phyloP scores from a whole-genome alignment of 2,888 invertebrate species.

The Philereme transversata region DNA sequence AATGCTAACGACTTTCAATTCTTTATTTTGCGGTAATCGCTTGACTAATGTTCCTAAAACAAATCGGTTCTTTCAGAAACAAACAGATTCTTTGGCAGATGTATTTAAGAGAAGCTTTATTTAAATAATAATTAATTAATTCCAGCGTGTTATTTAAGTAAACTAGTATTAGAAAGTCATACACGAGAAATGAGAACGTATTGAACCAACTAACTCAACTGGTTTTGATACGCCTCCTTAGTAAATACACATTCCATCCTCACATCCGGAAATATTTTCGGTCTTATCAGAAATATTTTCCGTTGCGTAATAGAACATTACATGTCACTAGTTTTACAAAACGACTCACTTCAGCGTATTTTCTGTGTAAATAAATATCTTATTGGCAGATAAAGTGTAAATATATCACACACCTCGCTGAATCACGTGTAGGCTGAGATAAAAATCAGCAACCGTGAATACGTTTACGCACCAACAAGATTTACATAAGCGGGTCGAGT shows the following conservation, averaged over 20 bases:
- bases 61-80: constrained; percentile 6
- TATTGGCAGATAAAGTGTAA: constrained; percentile 38
- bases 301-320: background rate
- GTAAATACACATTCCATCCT: no score
- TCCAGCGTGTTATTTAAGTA: no score
- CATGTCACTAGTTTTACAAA: constrained; percentile 7
- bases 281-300: background rate
- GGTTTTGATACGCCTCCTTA: no score
- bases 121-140: no score
- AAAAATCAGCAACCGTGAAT: constrained; percentile 63
- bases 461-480: constrained; percentile 57
- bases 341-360: constrained; percentile 8
- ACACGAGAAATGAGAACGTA: no score
- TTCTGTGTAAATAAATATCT: constrained; percentile 28
- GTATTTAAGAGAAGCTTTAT: background rate
- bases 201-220: no score
- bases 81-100: constrained; percentile 1
- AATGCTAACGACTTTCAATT: constrained; percentile 33
- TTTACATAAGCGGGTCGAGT: constrained; percentile 45
- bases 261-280: no score
- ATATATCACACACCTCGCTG: constrained; percentile 59
- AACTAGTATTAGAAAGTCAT: no score
- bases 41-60: constrained; percentile 18
- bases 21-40: constrained; percentile 23
- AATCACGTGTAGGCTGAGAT: constrained; percentile 50